These are phyloP conservation scores for Ahaetulla prasina DNA, from an alignment of 2,113 vertebrate species.

Conservation along the genomic window DNA sequence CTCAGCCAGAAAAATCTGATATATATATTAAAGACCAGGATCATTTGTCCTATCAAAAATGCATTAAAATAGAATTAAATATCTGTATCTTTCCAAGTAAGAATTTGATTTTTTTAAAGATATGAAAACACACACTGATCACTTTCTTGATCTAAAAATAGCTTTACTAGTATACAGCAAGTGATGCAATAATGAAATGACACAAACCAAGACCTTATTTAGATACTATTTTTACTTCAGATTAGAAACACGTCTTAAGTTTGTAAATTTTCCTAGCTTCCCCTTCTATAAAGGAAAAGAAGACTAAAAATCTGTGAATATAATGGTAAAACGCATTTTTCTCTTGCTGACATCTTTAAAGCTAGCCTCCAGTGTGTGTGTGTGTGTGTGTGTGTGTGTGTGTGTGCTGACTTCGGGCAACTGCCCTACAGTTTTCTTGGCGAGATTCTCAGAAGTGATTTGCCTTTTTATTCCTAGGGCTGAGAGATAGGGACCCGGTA, in stretches of 20 bases:
- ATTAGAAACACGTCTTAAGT: background rate
- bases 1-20: background rate
- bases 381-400: background rate
- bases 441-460: background rate
- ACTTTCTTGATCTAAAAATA: background rate
- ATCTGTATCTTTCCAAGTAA: background rate
- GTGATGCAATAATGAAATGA: background rate
- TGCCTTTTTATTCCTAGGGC: background rate
- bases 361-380: background rate
- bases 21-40: slow-evolving; percentile 38
- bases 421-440: background rate
- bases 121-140: background rate
- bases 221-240: background rate
- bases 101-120: background rate
- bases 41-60: slow-evolving; percentile 1
- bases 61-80: slow-evolving; percentile 14
- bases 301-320: background rate
- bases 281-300: background rate
- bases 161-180: background rate
- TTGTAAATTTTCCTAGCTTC: background rate
- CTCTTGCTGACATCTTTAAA: background rate
- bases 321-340: background rate
- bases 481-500: background rate
- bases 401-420: background rate
- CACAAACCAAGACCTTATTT: background rate